Evolutionary conservation across 2,113 vertebrate genomes (phyloP).

Genomic region (Anguilla japonica): DNA sequence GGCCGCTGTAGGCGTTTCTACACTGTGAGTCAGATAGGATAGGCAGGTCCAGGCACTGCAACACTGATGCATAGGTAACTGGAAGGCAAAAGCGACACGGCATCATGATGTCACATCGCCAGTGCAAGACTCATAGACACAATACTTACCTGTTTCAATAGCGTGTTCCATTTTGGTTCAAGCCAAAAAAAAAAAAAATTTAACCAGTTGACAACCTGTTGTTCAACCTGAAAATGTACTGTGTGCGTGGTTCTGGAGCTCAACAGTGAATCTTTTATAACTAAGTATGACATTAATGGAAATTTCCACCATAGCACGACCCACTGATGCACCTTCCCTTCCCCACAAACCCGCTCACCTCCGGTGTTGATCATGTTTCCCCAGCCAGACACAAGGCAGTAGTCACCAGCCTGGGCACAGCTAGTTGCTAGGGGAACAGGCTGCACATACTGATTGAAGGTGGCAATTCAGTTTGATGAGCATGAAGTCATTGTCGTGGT

Average conservation of each 20-base stretch:
- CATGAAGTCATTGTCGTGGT: slow-evolving; percentile 74
- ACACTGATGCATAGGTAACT: slow-evolving; percentile 38
- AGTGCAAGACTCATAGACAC: no score
- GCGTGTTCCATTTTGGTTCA: no score
- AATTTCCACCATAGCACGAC: background rate
- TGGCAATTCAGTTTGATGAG: slow-evolving; percentile 63
- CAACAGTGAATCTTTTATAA: no score
- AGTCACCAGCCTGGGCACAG: slow-evolving; percentile 54
- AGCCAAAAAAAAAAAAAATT: no score
- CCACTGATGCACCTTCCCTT: background rate
- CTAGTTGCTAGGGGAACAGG: slow-evolving; percentile 55
- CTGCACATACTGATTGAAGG: slow-evolving; percentile 52
- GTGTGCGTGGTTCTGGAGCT: no score
- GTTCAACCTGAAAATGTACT: no score
- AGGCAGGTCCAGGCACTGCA: slow-evolving; percentile 52
- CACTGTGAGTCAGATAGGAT: slow-evolving; percentile 35
- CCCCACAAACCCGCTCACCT: slow-evolving; percentile 43
- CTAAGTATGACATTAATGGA: background rate
- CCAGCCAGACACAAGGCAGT: slow-evolving; percentile 77
- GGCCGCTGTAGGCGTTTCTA: slow-evolving; percentile 18
- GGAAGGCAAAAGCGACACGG: slow-evolving; percentile 9
- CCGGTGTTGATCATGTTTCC: slow-evolving; percentile 55
- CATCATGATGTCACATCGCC: background rate
- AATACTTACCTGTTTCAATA: background rate
- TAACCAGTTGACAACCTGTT: no score